These are phyloP conservation scores for Orchesella cincta DNA, from an alignment of 1,140 invertebrate genomes.

Conservation along the genomic window DNA sequence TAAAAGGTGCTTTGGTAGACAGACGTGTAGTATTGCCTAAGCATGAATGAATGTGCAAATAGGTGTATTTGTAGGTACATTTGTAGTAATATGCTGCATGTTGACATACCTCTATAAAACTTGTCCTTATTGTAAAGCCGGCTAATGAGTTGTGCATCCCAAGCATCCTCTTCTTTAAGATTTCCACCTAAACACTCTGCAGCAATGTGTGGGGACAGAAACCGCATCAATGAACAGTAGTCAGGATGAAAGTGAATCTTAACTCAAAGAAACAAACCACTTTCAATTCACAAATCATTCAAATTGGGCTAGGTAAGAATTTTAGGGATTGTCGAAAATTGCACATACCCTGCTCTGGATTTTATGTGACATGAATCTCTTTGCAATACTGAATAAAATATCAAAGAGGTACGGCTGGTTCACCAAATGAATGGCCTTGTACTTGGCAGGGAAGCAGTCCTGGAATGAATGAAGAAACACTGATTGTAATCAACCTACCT, in stretches of 20 bases:
- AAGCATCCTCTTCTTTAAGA: not conserved
- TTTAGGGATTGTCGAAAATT: not conserved
- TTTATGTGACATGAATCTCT: constrained; percentile 68
- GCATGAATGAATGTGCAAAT: too few species aligned
- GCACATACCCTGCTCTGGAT: constrained; percentile 47
- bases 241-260: constrained; percentile 12
- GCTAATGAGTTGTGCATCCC: not conserved
- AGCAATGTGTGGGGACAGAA: not conserved
- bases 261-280: not conserved
- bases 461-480: constrained; percentile 54
- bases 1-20: too few species aligned
- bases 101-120: constrained; percentile 16
- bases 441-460: constrained; percentile 69
- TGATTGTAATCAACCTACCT: not conserved
- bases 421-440: constrained; percentile 72
- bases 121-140: not conserved
- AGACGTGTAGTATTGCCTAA: too few species aligned
- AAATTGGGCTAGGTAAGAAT: not conserved
- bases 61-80: too few species aligned
- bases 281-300: not conserved
- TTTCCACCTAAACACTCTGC: constrained; percentile 7
- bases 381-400: constrained; percentile 73
- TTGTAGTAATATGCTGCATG: too few species aligned
- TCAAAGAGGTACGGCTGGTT: constrained; percentile 78
- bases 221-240: not conserved